A percentile compares a stretch with the other conserved stretches of the same genome.
These are phyloP conservation scores for Macrotrachela quadricornifera DNA, from an alignment of 1,140 invertebrate species.

Conservation along the genomic window DNA sequence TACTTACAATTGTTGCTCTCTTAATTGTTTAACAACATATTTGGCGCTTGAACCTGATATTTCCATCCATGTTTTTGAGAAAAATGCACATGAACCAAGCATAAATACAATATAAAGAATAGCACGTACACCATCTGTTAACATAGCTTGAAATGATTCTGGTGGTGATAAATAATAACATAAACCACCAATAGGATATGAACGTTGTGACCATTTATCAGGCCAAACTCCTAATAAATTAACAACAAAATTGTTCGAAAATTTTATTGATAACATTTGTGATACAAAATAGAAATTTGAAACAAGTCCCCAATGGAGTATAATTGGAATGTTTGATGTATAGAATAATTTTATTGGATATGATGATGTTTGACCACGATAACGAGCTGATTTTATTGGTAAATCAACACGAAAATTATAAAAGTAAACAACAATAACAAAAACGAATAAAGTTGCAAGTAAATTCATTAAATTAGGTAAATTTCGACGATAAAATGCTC, in stretches of 20 bases:
- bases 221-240: slow-evolving; percentile 97
- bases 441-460: slow-evolving; percentile 84
- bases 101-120: slow-evolving; percentile 94
- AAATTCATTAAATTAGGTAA: slow-evolving; percentile 97
- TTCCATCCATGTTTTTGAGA: slow-evolving; percentile 99
- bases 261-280: slow-evolving; percentile 92
- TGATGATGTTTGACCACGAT: slow-evolving; percentile 92
- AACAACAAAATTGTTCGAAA: slow-evolving; percentile 83
- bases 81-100: slow-evolving; percentile 98
- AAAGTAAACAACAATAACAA: slow-evolving; percentile 99
- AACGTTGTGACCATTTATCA: slow-evolving; percentile 60
- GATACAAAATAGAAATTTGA: slow-evolving; percentile 98
- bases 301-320: slow-evolving; percentile 89
- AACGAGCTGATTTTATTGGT: slow-evolving; percentile 92
- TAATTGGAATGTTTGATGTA: slow-evolving; percentile 98
- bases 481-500: slow-evolving; percentile 98
- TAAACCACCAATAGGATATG: slow-evolving; percentile 75
- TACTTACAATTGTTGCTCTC: slow-evolving; percentile 80
- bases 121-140: slow-evolving; percentile 88
- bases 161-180: slow-evolving; percentile 98
- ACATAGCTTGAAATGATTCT: slow-evolving; percentile 78
- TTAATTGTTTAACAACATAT: slow-evolving; percentile 96
- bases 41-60: slow-evolving; percentile 97
- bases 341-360: slow-evolving; percentile 99
- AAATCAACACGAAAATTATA: slow-evolving; percentile 99